These are phyloP conservation scores for Sebastiscus tertius DNA, from an alignment of 2,797 vertebrate species.

Conservation along the genomic window DNA sequence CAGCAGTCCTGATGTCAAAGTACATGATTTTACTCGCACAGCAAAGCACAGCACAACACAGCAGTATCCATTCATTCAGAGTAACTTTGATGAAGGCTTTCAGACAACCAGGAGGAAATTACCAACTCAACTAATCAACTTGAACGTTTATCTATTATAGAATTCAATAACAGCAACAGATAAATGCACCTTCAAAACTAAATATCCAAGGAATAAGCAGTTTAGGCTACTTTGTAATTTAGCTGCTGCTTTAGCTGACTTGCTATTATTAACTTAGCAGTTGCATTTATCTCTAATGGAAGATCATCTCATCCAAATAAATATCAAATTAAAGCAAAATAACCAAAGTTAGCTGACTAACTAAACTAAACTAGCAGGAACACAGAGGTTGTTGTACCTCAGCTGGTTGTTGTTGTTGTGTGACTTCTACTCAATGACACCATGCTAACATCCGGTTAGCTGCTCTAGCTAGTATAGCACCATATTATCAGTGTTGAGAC, in stretches of 20 bases:
- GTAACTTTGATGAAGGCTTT: neutral
- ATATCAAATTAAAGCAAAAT: neutral
- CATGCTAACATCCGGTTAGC: constrained; percentile 4
- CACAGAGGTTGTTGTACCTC: neutral
- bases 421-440: constrained; percentile 4
- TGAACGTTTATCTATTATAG: neutral
- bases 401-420: neutral
- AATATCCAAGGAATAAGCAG: neutral
- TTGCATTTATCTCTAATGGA: neutral
- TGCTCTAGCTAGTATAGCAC: neutral
- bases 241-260: neutral
- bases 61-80: neutral
- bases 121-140: neutral
- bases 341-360: neutral
- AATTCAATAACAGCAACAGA: neutral
- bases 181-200: neutral
- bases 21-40: neutral
- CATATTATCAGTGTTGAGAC: neutral
- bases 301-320: neutral
- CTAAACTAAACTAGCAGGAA: neutral
- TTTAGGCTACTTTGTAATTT: neutral
- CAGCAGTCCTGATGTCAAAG: neutral
- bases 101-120: fast-evolving
- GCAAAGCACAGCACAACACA: neutral
- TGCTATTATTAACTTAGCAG: neutral